Conservation (phyloP, 2,113 vertebrate species). For the Oxyruncus cristatus region DNA sequence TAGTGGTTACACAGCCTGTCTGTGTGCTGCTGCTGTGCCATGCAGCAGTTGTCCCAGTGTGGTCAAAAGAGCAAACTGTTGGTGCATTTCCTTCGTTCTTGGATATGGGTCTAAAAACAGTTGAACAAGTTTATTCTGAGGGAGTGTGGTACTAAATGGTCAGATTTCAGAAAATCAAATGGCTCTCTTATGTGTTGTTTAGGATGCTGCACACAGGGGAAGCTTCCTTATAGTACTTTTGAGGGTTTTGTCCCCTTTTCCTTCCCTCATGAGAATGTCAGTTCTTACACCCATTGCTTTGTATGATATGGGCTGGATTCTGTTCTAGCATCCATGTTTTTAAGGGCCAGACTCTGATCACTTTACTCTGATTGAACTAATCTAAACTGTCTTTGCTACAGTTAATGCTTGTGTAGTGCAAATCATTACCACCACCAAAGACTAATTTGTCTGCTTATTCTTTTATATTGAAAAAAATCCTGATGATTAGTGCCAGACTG, state of each 20-base stretch:
- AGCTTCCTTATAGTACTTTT: not conserved
- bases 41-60: not conserved
- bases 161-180: not conserved
- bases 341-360: not conserved
- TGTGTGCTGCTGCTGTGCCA: rapidly evolving
- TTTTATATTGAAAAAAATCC: not conserved
- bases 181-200: not conserved
- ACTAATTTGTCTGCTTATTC: not conserved
- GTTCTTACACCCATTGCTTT: not conserved
- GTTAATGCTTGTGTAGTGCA: not conserved
- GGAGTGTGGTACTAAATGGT: not conserved
- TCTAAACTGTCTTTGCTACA: not conserved
- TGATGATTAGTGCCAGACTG: not conserved
- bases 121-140: not conserved
- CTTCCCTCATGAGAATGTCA: not conserved
- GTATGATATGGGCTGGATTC: not conserved
- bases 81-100: not conserved
- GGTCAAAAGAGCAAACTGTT: not conserved
- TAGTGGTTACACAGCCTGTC: not conserved
- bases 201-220: not conserved
- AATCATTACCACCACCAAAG: not conserved
- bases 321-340: not conserved
- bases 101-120: not conserved
- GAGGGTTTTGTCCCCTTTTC: not conserved
- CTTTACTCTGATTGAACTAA: not conserved